Evolutionary conservation across 2,797 vertebrate species (phyloP).

Genomic region (Hippocampus kuda): DNA sequence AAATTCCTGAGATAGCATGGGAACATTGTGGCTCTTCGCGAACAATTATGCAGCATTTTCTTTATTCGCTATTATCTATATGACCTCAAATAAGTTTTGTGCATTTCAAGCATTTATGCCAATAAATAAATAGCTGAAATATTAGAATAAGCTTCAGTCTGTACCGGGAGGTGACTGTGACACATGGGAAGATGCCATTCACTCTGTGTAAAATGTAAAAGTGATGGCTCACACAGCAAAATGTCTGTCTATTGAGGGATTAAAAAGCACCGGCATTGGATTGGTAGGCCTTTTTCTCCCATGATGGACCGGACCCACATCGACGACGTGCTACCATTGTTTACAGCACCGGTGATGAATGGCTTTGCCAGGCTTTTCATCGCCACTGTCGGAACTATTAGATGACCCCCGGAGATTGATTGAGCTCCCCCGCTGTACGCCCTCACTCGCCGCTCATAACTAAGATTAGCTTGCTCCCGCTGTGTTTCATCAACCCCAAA

Average conservation of each 20-base stretch:
- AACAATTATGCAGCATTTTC: no score
- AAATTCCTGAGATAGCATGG: no score
- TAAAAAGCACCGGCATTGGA: constrained; percentile 39
- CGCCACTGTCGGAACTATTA: constrained; percentile 43
- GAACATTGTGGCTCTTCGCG: no score
- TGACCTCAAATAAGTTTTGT: not conserved
- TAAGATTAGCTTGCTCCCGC: constrained; percentile 46
- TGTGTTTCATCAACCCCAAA: constrained; percentile 45
- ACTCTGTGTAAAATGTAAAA: constrained; percentile 5
- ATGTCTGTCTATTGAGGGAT: constrained; percentile 26
- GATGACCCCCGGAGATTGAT: constrained; percentile 62
- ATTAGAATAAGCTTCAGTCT: not conserved
- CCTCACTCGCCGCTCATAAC: constrained; percentile 29
- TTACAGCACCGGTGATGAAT: constrained; percentile 54
- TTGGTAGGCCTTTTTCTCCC: constrained; percentile 40
- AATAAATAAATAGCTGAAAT: not conserved
- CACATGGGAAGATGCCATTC: not conserved
- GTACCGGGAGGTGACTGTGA: not conserved
- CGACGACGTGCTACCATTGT: constrained; percentile 46
- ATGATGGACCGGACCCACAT: constrained; percentile 44
- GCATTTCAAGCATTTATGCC: not conserved
- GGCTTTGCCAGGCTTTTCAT: constrained; percentile 48
- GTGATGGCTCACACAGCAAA: not conserved
- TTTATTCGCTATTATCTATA: not conserved
- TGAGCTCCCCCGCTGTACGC: constrained; percentile 24